Conservation (phyloP, 2,113 vertebrate species). For the Trematomus loennbergii region DNA sequence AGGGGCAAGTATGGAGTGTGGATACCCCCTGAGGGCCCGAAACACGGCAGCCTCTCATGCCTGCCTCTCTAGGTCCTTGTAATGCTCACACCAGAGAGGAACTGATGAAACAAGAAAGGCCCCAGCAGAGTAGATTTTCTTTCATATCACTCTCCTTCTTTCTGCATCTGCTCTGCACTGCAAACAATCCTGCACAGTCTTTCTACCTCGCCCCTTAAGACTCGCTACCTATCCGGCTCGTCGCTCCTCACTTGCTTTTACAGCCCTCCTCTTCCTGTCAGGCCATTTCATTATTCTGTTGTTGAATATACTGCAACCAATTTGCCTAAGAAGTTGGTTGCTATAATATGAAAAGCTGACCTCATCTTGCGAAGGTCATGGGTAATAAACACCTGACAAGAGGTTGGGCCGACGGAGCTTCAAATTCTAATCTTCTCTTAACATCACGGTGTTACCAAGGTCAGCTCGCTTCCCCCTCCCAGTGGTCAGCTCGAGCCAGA, state of each 20-base stretch:
- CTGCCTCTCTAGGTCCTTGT: conserved; percentile 48
- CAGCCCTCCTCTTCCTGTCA: conserved; percentile 39
- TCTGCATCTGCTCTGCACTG: conserved; percentile 55
- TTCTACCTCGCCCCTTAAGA: conserved; percentile 54
- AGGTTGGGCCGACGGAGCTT: conserved; percentile 71
- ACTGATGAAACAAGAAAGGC: conserved; percentile 60
- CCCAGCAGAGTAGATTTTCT: conserved; percentile 62
- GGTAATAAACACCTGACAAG: conserved; percentile 86
- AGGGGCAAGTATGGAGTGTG: conserved; percentile 55
- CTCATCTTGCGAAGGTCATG: conserved; percentile 80
- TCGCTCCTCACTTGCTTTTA: conserved; percentile 50
- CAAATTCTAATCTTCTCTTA: conserved; percentile 84
- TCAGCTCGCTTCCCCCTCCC: conserved; percentile 72
- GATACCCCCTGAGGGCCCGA: conserved; percentile 40
- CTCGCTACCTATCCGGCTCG: conserved; percentile 41
- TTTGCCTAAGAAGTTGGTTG: conserved; percentile 79
- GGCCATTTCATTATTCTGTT: conserved; percentile 79
- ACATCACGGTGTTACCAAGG: conserved; percentile 71
- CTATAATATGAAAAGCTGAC: conserved; percentile 86
- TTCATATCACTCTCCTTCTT: conserved; percentile 68
- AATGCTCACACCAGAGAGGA: conserved; percentile 49
- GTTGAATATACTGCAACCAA: conserved; percentile 81
- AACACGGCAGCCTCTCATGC: conserved; percentile 41
- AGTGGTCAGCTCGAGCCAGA: conserved; percentile 65
- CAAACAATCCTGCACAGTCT: conserved; percentile 59